Evolutionary conservation across 2,113 vertebrate genomes (phyloP), one percentile per base, ranked within the genome.

Genomic region (Fulmarus glacialis): DNA sequence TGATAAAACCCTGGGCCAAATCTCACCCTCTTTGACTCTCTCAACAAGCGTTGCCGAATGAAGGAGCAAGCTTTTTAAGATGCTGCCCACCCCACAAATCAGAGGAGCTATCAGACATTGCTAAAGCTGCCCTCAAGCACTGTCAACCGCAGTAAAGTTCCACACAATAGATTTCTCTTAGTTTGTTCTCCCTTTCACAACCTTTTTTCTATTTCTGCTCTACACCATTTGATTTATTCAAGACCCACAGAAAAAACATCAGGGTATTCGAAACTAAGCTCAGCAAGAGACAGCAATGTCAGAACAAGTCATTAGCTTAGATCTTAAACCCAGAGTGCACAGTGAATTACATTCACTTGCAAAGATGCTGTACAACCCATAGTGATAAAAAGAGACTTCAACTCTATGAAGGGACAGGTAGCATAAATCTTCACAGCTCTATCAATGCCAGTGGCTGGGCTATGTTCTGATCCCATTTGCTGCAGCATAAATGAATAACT

Each of bases 321-420:
- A n/a, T 26, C 58, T 90, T 26, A 40, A 72, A 92, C 34, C 53
- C 86, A 17, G 62, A 16, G 42, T 0, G 6, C 38, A 27, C 45
- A 9, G 27, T 7, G 66, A 71, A 36, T 42, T 15, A 4, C 16
- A 8, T 6, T 20, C 47, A 5, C 23, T 48, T 15, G 9, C 23
- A 34, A 43, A 67, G 72, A 21, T 52, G 24, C 66, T 27, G 19
- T 8, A 5, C 8, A n/a, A 6, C 7, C 32, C 3, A 1, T 0
- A 17, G n/a, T 6, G 27, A 53, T 16, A 6, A 38, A 45, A 12
- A 16, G 7, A 8, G 36, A 3, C 4, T 12, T 8, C 26, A 8
- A 4, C 64, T 29, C 21, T 3, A 1, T 0, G 6, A 17, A 62
- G 42, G n/a, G n/a, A 16, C 29, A n/a, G 45, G 47, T 2, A 38